phyloP scores from a whole-genome alignment of 2,888 invertebrate species.

The Lamproptera curius region DNA sequence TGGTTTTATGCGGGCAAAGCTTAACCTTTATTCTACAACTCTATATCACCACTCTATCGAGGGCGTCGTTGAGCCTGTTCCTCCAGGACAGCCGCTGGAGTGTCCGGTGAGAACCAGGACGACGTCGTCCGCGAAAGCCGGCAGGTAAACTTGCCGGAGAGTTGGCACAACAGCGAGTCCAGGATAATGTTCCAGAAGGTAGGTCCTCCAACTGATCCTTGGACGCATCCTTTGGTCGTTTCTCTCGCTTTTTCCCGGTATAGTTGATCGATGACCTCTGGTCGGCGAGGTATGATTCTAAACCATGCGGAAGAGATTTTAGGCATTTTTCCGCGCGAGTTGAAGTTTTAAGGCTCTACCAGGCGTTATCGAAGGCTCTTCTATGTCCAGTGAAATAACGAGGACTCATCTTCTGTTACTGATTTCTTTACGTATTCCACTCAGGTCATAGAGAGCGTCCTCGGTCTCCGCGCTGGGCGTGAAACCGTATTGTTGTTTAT shows the following conservation, averaged over 20 bases:
- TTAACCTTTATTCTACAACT: slow-evolving; percentile 1
- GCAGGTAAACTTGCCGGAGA: not conserved
- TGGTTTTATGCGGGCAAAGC: slow-evolving; percentile 9
- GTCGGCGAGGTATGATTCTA: not conserved
- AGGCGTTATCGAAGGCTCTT: not conserved
- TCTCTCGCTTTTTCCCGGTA: not conserved
- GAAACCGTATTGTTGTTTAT: not conserved
- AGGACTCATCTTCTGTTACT: not conserved
- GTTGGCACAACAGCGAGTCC: not conserved
- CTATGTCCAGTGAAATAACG: not conserved
- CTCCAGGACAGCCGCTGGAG: not conserved
- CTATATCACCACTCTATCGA: slow-evolving; percentile 1
- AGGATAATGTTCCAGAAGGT: slow-evolving; percentile 1
- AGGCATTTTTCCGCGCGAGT: not conserved
- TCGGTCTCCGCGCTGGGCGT: not conserved
- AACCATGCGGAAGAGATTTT: not conserved
- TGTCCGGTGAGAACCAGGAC: slow-evolving; percentile 11
- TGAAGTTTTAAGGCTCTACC: not conserved
- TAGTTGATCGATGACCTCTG: not conserved
- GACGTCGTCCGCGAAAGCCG: slow-evolving; percentile 18
- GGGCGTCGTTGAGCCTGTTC: slow-evolving; percentile 2
- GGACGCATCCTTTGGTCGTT: not conserved
- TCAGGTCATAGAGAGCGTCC: not conserved
- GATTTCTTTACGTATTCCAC: not conserved
- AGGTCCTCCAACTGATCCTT: not conserved